Conservation (phyloP, 2,113 vertebrate species). For the Struthio camelus region DNA sequence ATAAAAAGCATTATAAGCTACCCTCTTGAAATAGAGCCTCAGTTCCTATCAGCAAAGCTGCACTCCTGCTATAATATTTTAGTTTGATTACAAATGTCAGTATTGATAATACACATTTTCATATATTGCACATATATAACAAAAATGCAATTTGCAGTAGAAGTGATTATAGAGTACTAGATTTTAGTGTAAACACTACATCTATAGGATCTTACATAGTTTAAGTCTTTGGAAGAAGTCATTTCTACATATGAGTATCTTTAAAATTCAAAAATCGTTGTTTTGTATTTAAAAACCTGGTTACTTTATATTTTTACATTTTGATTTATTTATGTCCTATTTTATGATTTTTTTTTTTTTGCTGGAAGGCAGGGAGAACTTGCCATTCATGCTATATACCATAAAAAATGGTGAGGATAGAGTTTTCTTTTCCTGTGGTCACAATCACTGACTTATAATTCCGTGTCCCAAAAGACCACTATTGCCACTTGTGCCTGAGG, state of each 20-base stretch:
- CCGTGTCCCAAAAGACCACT: neutral
- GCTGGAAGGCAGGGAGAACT: no score
- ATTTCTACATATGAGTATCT: neutral
- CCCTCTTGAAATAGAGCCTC: neutral
- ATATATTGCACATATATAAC: neutral
- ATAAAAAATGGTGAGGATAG: neutral
- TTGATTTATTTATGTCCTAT: neutral
- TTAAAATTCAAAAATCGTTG: neutral
- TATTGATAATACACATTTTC: neutral
- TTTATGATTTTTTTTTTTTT: neutral
- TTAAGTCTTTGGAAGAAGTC: neutral
- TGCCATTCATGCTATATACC: neutral
- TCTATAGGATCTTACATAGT: neutral
- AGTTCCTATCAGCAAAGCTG: neutral
- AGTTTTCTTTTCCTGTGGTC: neutral
- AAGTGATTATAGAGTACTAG: neutral
- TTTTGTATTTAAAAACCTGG: neutral
- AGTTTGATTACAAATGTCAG: neutral
- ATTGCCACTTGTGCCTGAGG: neutral
- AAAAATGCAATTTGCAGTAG: neutral
- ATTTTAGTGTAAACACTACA: neutral
- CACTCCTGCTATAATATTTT: accelerated
- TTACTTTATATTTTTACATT: neutral
- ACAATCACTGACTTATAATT: neutral
- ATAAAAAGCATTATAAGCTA: neutral